These are phyloP conservation scores for Ceratothoa steindachneri DNA, from an alignment of 2,888 invertebrate genomes.

Conservation along the genomic window DNA sequence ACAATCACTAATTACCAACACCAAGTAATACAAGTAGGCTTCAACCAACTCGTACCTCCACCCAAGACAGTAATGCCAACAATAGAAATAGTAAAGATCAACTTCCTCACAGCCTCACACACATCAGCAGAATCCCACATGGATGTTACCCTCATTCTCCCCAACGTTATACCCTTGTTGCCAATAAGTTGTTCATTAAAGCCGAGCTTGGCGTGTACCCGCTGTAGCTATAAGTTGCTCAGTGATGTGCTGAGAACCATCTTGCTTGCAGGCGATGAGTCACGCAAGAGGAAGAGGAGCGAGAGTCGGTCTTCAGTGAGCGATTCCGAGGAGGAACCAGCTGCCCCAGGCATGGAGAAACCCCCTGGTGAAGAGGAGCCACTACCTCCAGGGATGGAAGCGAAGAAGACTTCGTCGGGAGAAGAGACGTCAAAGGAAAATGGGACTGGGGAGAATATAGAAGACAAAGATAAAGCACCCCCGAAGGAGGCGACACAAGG, in stretches of 20 bases:
- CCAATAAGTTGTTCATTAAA: neutral
- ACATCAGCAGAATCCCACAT: too few species aligned
- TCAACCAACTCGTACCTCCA: too few species aligned
- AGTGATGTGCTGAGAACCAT: too few species aligned
- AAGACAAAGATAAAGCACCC: conserved; percentile 15
- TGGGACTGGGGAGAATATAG: conserved; percentile 23
- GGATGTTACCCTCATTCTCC: neutral
- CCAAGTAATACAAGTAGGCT: too few species aligned
- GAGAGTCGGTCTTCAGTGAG: conserved; percentile 26
- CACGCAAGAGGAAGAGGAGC: conserved; percentile 43
- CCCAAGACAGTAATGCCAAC: too few species aligned
- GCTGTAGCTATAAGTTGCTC: too few species aligned
- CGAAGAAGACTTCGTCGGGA: conserved; percentile 48
- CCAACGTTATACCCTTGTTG: neutral
- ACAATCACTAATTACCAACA: too few species aligned
- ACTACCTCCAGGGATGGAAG: conserved; percentile 45
- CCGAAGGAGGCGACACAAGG: conserved; percentile 34
- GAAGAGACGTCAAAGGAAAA: conserved; percentile 49
- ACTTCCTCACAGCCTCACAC: too few species aligned
- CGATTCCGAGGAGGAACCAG: conserved; percentile 44
- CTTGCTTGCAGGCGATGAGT: neutral
- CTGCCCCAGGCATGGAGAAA: conserved; percentile 52
- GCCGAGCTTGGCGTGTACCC: neutral
- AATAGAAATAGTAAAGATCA: too few species aligned
- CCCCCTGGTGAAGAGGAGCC: conserved; percentile 36